Conservation (phyloP, 2,888 invertebrate genomes). For the Drosophila pullipes region DNA sequence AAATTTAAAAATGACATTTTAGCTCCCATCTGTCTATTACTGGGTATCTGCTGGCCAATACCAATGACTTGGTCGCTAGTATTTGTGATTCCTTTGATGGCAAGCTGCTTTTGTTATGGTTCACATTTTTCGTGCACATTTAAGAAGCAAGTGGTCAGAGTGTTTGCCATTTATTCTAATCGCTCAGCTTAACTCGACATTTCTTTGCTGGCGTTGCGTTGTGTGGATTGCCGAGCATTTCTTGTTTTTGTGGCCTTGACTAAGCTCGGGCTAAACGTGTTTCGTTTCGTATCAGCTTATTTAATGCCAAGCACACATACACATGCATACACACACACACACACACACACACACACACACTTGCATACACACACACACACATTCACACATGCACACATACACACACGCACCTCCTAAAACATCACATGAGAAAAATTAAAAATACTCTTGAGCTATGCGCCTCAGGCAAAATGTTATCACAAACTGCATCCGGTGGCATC, state of each 20-base stretch:
- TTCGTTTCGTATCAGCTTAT: slow-evolving; percentile 46
- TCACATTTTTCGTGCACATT: not conserved
- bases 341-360: not conserved
- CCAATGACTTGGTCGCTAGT: not conserved
- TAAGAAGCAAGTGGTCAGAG: not conserved
- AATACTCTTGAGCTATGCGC: slow-evolving; percentile 45
- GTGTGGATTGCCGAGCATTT: slow-evolving; percentile 2
- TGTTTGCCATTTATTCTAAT: slow-evolving; percentile 20
- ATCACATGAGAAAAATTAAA: slow-evolving; percentile 43
- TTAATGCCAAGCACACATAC: slow-evolving; percentile 13
- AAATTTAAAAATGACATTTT: not conserved
- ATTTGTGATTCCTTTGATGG: not conserved
- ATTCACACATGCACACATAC: not conserved
- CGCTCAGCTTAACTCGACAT: slow-evolving; percentile 1
- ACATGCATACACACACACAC: not conserved
- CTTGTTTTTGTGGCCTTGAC: slow-evolving; percentile 44
- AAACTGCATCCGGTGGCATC: slow-evolving; percentile 75
- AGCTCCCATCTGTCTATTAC: not conserved
- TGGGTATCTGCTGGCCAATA: slow-evolving; percentile 13
- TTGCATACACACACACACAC: not conserved
- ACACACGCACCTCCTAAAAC: not conserved
- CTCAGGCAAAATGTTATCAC: slow-evolving; percentile 77
- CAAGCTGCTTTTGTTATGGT: not conserved
- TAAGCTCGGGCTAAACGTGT: slow-evolving; percentile 40
- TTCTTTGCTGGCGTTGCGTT: slow-evolving; percentile 5